Base-by-base conservation (phyloP, 2,797 vertebrate genomes). In the Scyliorhinus canicula region DNA sequence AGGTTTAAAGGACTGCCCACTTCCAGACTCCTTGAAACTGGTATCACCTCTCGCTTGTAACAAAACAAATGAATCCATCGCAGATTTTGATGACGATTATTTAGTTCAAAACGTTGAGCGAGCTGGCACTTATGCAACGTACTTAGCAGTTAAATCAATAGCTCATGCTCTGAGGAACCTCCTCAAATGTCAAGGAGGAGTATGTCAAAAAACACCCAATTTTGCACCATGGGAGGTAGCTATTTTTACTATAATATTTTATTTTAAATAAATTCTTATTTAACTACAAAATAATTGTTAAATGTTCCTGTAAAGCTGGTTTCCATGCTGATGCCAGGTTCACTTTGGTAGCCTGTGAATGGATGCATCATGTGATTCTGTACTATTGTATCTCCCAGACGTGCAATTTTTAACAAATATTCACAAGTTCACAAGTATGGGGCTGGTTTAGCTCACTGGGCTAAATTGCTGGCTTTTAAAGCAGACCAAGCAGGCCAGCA, bases 41-140 rank as follows among this genome's bases (percentile, higher is more conserved):
- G 96, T 96, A 91, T 96, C 97, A n/a, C 19, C 0, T 0, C 44
- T 90, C 3, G 96, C 96, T 26, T 97, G 97, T 82, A 95, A 24
- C 14, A 4, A 95, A 50, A 44, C 8, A 21, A 94, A 97, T 60
- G 93, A 96, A n/a, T 96, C 95, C 71, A 67, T 95, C 3, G 96
- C 96, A 79, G 96, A 97, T 95, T 96, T 97, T 90, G 96, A 96
- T 79, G 97, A 97, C 77, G 96, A 96, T 71, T 97, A 95, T 95
- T 95, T 98, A 79, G 94, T 31, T 50, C 52, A 95, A 40, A 95
- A 90, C 24, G 95, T 96, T 35, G 84, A 96, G 95, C 84, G 95
- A 44, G 95, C 35, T 24, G 85, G 77, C 82, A 55, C 95, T 65
- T 97, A 96, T 88, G 88, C 95, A 31, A 95, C 95, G 0, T 96